Evolutionary conservation across 2,797 vertebrate species (phyloP).

Genomic region (Gallinago nigripennis): DNA sequence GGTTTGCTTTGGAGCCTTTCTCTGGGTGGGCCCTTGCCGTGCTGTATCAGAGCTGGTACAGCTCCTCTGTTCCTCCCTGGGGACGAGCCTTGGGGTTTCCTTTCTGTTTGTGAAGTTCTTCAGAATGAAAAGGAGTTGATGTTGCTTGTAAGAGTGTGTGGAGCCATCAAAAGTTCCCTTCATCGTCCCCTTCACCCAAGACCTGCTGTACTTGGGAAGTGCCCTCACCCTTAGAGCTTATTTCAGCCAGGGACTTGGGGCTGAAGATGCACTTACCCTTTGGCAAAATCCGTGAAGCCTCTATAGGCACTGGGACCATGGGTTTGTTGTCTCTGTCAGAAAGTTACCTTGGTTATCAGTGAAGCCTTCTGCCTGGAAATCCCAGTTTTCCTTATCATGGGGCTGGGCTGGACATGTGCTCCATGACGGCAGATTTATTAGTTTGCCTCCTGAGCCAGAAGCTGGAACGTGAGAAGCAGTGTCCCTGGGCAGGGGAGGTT

Average conservation of each 20-base stretch:
- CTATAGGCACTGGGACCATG: accelerated
- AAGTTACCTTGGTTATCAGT: not conserved
- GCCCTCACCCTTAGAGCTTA: not conserved
- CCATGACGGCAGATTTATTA: accelerated
- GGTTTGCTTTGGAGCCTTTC: not conserved
- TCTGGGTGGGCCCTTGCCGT: not conserved
- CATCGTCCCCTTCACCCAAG: not conserved
- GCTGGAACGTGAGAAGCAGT: not conserved
- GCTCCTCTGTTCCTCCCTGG: not conserved
- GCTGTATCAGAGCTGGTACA: not conserved
- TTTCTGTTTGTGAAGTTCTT: not conserved
- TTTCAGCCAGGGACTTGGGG: not conserved
- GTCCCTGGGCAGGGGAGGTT: not conserved
- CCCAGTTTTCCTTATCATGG: not conserved
- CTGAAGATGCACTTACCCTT: not conserved
- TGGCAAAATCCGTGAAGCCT: not conserved
- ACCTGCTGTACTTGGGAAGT: not conserved
- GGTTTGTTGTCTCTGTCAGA: not conserved
- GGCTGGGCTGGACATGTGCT: not conserved
- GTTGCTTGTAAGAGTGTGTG: not conserved
- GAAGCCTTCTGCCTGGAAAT: not conserved
- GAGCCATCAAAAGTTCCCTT: not conserved
- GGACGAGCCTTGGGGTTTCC: accelerated
- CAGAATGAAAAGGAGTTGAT: not conserved
- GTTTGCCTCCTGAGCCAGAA: not conserved